Evolutionary conservation across 2,113 vertebrate species (phyloP).

Genomic region (Laticauda colubrina): DNA sequence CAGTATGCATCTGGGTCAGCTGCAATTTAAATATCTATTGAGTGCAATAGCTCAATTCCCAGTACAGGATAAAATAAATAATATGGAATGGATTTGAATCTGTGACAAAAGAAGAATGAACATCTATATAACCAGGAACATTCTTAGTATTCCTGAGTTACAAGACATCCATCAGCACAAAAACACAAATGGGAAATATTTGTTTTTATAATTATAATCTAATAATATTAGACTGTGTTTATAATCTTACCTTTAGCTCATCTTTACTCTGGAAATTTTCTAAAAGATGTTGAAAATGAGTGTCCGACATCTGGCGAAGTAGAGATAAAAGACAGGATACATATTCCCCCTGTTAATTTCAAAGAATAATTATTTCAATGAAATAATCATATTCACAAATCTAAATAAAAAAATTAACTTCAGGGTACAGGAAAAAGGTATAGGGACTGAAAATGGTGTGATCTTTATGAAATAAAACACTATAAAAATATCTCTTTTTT

Average conservation of each 20-base stretch:
- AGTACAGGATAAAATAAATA: background rate
- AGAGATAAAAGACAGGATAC: conserved; percentile 97
- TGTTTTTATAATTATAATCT: background rate
- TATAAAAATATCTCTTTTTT: conserved; percentile 25
- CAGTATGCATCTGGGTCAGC: background rate
- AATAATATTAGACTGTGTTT: background rate
- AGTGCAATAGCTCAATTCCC: background rate
- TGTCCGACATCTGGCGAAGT: conserved; percentile 95
- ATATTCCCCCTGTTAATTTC: conserved; percentile 87
- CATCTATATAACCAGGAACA: background rate
- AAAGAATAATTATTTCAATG: conserved; percentile 55
- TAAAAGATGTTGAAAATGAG: conserved; percentile 93
- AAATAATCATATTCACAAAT: conserved; percentile 11
- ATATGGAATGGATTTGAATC: background rate
- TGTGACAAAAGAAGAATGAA: background rate
- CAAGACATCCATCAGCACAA: background rate
- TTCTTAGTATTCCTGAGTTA: background rate
- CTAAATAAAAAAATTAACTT: conserved; percentile 23
- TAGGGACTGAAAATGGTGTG: conserved; percentile 73
- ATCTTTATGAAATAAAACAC: conserved; percentile 65
- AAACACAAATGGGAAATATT: background rate
- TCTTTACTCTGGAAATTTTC: conserved; percentile 99
- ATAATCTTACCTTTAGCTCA: conserved; percentile 86
- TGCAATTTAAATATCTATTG: background rate
- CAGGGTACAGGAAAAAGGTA: conserved; percentile 63